phyloP scores from a whole-genome alignment of 2,888 invertebrate species.

The Pristionchus japonicus region DNA sequence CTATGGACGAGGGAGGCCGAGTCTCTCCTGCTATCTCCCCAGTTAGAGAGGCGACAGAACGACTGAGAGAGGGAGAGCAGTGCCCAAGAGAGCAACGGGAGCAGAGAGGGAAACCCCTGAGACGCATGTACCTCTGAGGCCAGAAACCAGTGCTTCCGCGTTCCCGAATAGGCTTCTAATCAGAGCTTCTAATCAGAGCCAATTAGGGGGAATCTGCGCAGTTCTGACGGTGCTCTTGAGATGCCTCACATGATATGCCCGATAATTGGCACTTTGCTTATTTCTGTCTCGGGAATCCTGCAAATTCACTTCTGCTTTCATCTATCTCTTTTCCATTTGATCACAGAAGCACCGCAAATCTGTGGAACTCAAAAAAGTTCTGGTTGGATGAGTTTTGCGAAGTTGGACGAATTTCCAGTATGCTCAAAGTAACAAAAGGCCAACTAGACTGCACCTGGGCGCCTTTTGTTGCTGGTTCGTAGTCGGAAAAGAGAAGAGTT shows the following conservation, averaged over 20 bases:
- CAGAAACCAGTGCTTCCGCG: conserved; percentile 9
- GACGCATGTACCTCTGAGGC: background rate
- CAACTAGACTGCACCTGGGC: background rate
- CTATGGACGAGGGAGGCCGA: conserved; percentile 19
- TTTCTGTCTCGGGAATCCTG: background rate
- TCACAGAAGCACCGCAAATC: too few relatives aligned
- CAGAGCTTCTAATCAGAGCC: background rate
- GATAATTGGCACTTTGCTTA: background rate
- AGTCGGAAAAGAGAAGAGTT: background rate
- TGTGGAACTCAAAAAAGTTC: too few relatives aligned
- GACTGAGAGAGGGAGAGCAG: background rate
- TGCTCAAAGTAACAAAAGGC: background rate
- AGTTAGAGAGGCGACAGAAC: background rate
- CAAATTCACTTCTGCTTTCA: too few relatives aligned
- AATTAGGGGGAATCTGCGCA: background rate
- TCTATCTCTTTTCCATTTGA: background rate
- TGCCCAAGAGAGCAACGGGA: background rate
- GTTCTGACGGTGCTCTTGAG: background rate
- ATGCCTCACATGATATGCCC: too few relatives aligned
- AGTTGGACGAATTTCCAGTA: background rate
- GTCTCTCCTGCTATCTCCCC: background rate
- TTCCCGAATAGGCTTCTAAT: too few relatives aligned
- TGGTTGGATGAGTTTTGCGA: too few relatives aligned
- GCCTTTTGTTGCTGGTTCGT: background rate
- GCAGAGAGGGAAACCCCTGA: background rate